Base-by-base conservation (phyloP, 2,888 invertebrate species). In the Crocallis elinguaria region DNA sequence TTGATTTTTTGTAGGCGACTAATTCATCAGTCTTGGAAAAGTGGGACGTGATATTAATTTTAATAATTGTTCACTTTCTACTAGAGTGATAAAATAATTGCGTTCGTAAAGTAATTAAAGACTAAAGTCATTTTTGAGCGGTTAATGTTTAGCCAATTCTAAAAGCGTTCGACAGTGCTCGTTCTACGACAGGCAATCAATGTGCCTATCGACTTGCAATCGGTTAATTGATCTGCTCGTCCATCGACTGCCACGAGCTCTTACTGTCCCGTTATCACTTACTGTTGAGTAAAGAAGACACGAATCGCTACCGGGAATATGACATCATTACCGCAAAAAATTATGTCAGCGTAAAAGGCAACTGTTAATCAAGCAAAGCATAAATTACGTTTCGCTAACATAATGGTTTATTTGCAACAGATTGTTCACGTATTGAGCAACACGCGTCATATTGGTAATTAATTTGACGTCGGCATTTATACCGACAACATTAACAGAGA, bases 191-290 rank as follows among this genome's bases (percentile, higher is more conserved):
- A 49, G 42, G 44, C 58, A 46, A 56, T 70, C 53, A 52, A 62
- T 46, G 49, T 58, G 58, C 60, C 58, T 70, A 73, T 74, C 71
- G 46, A 49, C 49, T 58, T 56, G 58, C 72, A 72, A 80, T 82
- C 78, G 61, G 61, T 66, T 80, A 80, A 82, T 80, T 79, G 76
- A 79, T 82, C 75, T 72, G 44, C 9, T 36, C 19, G 38, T 49
- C 54, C 60, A 62, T 62, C 52, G 51, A 45, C 57, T 51, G 62
- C 69, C 71, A 73, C 73, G 67, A 68, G 67, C 67, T 62, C 50
- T 67, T 58, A 53, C 48, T 38, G 57, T 59, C 57, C 65, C 61
- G 64, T 64, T 64, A 64, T 52, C 46, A 51, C 50, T 82, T 81
- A 79, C 61, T 53, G 63, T 58, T 59, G 62, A 72, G 37, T 46